Evolutionary conservation across 2,888 invertebrate genomes (phyloP).

Genomic region (Gisinianus flammeolus): DNA sequence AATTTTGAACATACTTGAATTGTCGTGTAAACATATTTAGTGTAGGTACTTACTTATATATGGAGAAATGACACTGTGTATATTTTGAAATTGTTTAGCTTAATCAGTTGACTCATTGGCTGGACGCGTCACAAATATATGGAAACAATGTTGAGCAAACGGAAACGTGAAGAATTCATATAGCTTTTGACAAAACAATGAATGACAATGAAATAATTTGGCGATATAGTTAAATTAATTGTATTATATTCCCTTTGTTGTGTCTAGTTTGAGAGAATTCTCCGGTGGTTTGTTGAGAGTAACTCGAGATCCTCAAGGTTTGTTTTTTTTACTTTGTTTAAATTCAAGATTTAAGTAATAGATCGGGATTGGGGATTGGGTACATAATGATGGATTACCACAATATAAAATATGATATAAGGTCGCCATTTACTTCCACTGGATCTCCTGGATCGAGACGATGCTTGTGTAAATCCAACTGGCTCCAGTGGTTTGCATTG

Average conservation of each 20-base stretch:
- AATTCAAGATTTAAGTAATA: too few relatives aligned
- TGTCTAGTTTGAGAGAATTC: conserved; percentile 72
- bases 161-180: conserved; percentile 56
- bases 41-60: neutral
- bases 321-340: too few relatives aligned
- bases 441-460: conserved; percentile 46
- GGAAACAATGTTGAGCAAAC: conserved; percentile 74
- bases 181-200: too few relatives aligned
- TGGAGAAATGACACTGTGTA: neutral
- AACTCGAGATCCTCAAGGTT: conserved; percentile 41
- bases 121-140: conserved; percentile 82
- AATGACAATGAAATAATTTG: too few relatives aligned
- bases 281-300: conserved; percentile 70
- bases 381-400: too few relatives aligned
- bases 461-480: conserved; percentile 35
- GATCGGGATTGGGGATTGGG: too few relatives aligned
- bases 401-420: too few relatives aligned
- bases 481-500: conserved; percentile 60
- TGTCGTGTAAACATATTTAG: neutral
- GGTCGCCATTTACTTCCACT: conserved; percentile 52
- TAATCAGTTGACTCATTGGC: conserved; percentile 72
- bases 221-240: too few relatives aligned
- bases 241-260: too few relatives aligned
- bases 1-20: neutral
- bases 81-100: conserved; percentile 63